phyloP scores from a whole-genome alignment of 2,113 vertebrate species.

The Oncorhynchus clarkii region DNA sequence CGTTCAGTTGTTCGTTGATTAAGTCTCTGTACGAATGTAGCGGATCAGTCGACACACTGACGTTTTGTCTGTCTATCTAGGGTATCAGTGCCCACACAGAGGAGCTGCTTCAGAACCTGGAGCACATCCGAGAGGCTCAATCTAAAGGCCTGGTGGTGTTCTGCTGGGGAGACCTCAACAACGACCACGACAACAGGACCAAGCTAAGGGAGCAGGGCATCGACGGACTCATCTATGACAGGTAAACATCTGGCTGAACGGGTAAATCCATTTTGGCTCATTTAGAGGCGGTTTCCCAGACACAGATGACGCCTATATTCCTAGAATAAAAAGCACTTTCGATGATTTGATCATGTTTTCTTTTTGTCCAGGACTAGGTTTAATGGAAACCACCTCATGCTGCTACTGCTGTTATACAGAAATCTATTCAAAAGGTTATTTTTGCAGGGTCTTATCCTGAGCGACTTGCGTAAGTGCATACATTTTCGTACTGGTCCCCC shows the following conservation, averaged over 20 bases:
- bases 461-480: too few relatives aligned
- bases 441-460: too few relatives aligned
- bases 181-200: conserved; percentile 87
- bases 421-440: not conserved
- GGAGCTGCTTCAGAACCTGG: conserved; percentile 85
- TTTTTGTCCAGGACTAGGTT: too few relatives aligned
- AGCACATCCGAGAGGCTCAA: conserved; percentile 80
- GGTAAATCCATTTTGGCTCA: conserved; percentile 10
- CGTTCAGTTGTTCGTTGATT: not conserved
- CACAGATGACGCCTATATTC: not conserved
- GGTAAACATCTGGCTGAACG: conserved; percentile 66
- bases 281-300: not conserved
- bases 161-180: conserved; percentile 95
- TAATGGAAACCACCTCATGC: too few relatives aligned
- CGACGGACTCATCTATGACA: conserved; percentile 93
- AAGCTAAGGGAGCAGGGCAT: conserved; percentile 86
- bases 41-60: not conserved
- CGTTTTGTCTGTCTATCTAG: conserved; percentile 61
- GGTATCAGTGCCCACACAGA: conserved; percentile 93
- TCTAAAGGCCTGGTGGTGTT: conserved; percentile 92
- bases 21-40: not conserved
- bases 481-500: too few relatives aligned
- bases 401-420: too few relatives aligned
- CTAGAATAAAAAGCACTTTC: too few relatives aligned
- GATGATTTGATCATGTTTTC: too few relatives aligned